Evolutionary conservation across 2,113 vertebrate genomes (phyloP), one percentile per base, ranked within the genome.

Genomic region (Nannospalax galili): DNA sequence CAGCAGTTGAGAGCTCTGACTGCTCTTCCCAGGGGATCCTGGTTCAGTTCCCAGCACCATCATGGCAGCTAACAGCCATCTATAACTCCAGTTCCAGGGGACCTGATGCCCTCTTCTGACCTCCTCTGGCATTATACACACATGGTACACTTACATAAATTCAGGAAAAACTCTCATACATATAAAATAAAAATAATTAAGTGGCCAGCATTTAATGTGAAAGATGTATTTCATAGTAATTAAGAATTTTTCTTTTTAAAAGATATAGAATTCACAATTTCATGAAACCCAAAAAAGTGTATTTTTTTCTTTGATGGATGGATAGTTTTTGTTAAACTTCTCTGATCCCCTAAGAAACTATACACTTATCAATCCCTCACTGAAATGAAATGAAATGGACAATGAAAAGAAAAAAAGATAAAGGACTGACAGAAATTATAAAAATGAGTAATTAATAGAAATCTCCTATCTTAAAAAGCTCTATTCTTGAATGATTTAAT

Each of bases 401-500:
- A 52, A 52, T 11, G 48, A 32, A 42, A 60, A 88, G 30, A 5
- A 30, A 28, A 84, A 35, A 32, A 30, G 28, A n/a, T 12, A 8
- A 24, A 1, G 5, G 5, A 22, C 11, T 48, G n/a, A 40, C 20
- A 15, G 1, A 0, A 11, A 7, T 30, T 11, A 65, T 24, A 60
- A 42, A 69, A 30, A 56, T 8, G 37, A 78, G 24, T 4, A 52
- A 4, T 15, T 65, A 12, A 45, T 5, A 28, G 45, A 70, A 64
- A 37, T 5, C 6, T 14, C 16, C 77, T 58, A n/a, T 37, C 7
- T 5, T 37, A 60, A 5, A 17, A 69, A 11, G 5, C n/a, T 84
- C 28, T 3, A 26, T 7, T 30, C 52, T 56, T 28, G 58, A 87
- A 92, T 1, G 3, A 14, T 10, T 60, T 69, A 56, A 35, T 19